Evolutionary conservation across 2,113 vertebrate genomes (phyloP), one percentile per base, ranked within the genome.

Genomic region (Calidris pugnax): DNA sequence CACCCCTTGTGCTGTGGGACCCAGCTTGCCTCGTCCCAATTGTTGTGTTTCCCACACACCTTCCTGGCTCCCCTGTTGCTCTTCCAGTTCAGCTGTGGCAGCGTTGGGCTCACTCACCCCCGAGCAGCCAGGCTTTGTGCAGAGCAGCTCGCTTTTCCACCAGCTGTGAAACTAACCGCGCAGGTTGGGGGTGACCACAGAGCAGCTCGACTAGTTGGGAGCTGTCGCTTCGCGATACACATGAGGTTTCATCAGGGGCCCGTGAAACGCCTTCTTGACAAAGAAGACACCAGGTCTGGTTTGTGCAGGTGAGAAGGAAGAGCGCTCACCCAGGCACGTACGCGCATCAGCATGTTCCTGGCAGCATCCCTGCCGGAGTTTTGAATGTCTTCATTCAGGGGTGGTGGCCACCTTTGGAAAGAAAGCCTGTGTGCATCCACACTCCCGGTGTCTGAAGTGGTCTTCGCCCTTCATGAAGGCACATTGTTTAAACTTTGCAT

Each of bases 1-100:
- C 3, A 1, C 45, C 26, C 26, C 26, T 59, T 60, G 48, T 21
- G 5, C 55, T 48, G 53, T 10, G 3, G 30, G 33, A 23, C 33
- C 37, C 2, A 5, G 15, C 4, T 6, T 3, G 35, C 12, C 37
- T 56, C 27, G 4, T 78, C n/a, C 15, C 0, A 0, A 8, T 23
- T 4, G 0, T 22, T 4, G 0, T 59, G 26, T 87, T 87, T 80
- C 37, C 41, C 55, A 32, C 76, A 35, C 51, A 15, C 56, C 83
- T 86, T 77, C 51, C 7, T 6, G n/a, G 53, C 57, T 57, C 10
- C 33, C 27, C 21, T 64, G n/a, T 85, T 93, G 81, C 50, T 67
- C 2, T 93, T 96, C 63, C 67, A 55, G 78, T 67, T 78, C 1
- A 8, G 41, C 6, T 0, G 32, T 23, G 43, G 63, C 50, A 26